phyloP scores from a whole-genome alignment of 2,797 vertebrate genomes.

The Lophotriccus pileatus region DNA sequence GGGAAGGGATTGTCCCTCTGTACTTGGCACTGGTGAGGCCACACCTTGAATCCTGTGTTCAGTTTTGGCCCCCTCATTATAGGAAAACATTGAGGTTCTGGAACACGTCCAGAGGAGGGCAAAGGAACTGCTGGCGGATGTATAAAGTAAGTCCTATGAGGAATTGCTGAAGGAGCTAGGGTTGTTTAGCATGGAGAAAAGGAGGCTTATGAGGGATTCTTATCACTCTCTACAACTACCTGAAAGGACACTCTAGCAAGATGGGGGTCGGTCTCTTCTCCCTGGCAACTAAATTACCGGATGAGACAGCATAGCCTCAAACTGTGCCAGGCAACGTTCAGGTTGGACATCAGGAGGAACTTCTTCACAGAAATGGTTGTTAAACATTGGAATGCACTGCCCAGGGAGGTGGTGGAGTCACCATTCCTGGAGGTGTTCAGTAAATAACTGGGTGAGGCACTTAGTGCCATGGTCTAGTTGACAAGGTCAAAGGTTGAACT shows the following conservation, averaged over 20 bases:
- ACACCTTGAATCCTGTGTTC: fast-evolving
- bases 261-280: fast-evolving
- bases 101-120: neutral
- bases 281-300: neutral
- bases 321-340: neutral
- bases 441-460: neutral
- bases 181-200: neutral
- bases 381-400: neutral
- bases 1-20: neutral
- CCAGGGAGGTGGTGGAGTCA: neutral
- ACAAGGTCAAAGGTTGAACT: neutral
- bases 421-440: neutral
- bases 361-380: neutral
- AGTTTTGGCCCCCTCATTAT: neutral
- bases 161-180: neutral
- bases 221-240: neutral
- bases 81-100: neutral
- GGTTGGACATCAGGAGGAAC: neutral
- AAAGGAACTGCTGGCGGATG: neutral
- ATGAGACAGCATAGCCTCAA: neutral
- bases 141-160: neutral
- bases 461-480: neutral
- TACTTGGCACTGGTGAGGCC: neutral
- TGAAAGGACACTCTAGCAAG: neutral
- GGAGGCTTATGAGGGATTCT: neutral